A percentile compares a stretch with the other conserved stretches of the same genome.
Conservation (phyloP, 2,888 invertebrate genomes). For the Scaeva pyrastri region DNA sequence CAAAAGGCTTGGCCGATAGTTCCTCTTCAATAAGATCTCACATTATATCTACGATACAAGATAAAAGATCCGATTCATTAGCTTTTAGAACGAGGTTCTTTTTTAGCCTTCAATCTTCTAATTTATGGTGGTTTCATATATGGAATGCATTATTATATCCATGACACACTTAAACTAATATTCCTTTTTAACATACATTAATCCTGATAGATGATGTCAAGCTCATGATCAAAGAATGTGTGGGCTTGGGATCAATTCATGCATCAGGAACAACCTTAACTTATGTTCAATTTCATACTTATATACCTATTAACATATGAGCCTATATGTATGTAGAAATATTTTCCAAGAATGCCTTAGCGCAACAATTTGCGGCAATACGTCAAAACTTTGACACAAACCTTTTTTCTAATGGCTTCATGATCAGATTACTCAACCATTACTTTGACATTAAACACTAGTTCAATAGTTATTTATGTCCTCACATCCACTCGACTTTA, state of each 20-base stretch:
- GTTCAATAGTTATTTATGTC: constrained; percentile 68
- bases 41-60: too few relatives aligned
- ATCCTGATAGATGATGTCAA: constrained; percentile 45
- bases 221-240: constrained; percentile 22
- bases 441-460: constrained; percentile 57
- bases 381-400: constrained; percentile 67
- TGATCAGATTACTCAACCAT: constrained; percentile 54
- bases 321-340: too few relatives aligned
- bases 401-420: constrained; percentile 60
- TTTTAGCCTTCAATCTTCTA: background rate
- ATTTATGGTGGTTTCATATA: background rate
- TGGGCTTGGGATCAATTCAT: constrained; percentile 22
- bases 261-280: too few relatives aligned
- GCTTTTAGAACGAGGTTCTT: background rate
- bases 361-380: constrained; percentile 68
- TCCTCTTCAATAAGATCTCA: too few relatives aligned
- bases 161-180: constrained; percentile 43
- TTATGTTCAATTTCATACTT: constrained; percentile 22
- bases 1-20: too few relatives aligned
- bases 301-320: too few relatives aligned
- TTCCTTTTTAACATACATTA: constrained; percentile 3
- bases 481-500: constrained; percentile 29
- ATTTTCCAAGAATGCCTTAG: constrained; percentile 22
- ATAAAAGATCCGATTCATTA: background rate
- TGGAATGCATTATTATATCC: background rate